Conservation (phyloP, 2,113 vertebrate species). For the Catagonus wagneri region DNA sequence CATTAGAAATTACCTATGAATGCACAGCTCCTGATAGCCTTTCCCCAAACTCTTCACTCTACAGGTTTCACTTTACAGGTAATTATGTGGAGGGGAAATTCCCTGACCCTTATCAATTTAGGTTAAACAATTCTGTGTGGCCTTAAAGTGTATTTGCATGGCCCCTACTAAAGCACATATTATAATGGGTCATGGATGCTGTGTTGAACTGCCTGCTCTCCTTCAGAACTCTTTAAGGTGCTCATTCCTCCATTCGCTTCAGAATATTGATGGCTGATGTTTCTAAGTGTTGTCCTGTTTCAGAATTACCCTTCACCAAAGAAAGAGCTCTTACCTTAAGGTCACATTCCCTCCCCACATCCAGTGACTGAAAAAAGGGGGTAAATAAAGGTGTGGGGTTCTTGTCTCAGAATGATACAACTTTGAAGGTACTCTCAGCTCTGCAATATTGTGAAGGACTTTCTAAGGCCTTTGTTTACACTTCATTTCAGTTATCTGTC, state of each 20-base stretch:
- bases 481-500: background rate
- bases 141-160: background rate
- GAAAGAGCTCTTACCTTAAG: background rate
- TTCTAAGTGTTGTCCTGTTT: background rate
- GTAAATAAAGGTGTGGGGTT: background rate
- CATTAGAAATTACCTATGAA: background rate
- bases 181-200: background rate
- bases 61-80: background rate
- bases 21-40: background rate
- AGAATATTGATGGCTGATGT: background rate
- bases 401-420: background rate
- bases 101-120: background rate
- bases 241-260: background rate
- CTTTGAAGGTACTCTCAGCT: background rate
- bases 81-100: background rate
- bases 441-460: background rate
- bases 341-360: background rate
- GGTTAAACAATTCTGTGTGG: background rate
- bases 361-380: background rate
- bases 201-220: background rate
- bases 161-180: background rate
- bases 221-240: background rate
- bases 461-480: background rate
- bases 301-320: background rate
- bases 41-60: background rate